Percentiles rank a stretch among this genome's conserved stretches.
phyloP scores from a whole-genome alignment of 2,113 vertebrate genomes.

The Lichenostomus cassidix region DNA sequence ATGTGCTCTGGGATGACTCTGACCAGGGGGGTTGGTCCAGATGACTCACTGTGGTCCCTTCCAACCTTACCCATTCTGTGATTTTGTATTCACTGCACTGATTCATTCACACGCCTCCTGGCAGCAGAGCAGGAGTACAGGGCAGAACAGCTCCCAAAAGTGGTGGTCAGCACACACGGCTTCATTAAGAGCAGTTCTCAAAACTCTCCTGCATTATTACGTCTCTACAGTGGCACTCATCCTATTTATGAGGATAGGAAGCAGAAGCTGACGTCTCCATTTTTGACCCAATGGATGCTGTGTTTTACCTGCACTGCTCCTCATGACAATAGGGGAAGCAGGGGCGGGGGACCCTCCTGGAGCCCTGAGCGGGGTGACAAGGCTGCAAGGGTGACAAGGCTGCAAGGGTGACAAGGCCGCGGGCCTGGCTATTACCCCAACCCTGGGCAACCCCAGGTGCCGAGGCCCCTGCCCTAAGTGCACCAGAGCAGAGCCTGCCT shows the following conservation, averaged over 20 bases:
- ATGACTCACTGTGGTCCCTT: background rate
- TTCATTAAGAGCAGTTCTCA: background rate
- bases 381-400: too few species aligned
- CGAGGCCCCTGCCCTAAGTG: background rate
- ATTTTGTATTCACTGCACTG: background rate
- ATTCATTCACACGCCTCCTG: background rate
- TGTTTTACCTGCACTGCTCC: background rate
- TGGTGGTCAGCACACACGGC: accelerated
- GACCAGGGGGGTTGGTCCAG: background rate
- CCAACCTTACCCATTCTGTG: background rate
- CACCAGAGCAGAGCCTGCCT: background rate
- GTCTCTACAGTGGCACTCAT: accelerated
- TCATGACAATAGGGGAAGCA: accelerated
- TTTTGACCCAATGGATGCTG: accelerated
- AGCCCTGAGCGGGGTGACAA: accelerated
- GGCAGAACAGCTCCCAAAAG: background rate
- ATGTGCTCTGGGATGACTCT: background rate
- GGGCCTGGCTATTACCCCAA: accelerated
- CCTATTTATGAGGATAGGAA: background rate
- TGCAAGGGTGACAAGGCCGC: too few species aligned
- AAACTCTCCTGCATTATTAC: accelerated
- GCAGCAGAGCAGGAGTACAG: background rate
- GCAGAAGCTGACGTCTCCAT: accelerated
- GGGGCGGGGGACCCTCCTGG: accelerated
- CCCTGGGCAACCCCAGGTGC: background rate